Conservation (phyloP, 92 coral and sea anemone genomes). For the Anthopleura xanthogrammica region DNA sequence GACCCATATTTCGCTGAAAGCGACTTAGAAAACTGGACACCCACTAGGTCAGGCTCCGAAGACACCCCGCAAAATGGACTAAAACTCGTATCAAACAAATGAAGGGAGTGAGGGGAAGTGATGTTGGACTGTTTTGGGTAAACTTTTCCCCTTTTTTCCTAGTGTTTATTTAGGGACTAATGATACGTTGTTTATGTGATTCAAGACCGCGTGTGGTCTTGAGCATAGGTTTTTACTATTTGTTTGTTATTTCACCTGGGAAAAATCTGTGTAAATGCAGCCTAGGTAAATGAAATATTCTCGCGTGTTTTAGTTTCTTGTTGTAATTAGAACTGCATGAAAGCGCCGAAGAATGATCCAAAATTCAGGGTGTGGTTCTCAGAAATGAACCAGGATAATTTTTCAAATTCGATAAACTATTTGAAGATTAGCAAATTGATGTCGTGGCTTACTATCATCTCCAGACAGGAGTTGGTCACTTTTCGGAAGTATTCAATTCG, state of each 20-base stretch:
- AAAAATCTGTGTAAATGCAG: not conserved
- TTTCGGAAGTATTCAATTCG: not conserved
- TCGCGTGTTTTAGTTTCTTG: not conserved
- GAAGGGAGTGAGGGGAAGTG: not conserved
- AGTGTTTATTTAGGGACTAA: not conserved
- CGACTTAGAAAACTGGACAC: not conserved
- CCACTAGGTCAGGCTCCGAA: not conserved
- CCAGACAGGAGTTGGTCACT: not conserved
- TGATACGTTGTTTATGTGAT: not conserved
- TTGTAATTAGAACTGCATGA: not conserved
- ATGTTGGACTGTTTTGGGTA: not conserved
- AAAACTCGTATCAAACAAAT: not conserved
- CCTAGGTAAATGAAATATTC: not conserved
- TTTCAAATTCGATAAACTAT: not conserved
- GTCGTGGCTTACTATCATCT: not conserved
- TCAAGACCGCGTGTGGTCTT: conserved; percentile 18
- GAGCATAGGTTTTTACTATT: not conserved
- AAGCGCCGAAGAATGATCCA: not conserved
- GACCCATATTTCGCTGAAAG: not conserved
- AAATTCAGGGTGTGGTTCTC: not conserved
- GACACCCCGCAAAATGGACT: not conserved
- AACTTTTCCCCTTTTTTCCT: not conserved
- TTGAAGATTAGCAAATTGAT: not conserved
- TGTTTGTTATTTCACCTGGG: conserved; percentile 12
- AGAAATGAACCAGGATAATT: not conserved